Conservation (phyloP, 2,113 vertebrate species). For the Haemorhous mexicanus region DNA sequence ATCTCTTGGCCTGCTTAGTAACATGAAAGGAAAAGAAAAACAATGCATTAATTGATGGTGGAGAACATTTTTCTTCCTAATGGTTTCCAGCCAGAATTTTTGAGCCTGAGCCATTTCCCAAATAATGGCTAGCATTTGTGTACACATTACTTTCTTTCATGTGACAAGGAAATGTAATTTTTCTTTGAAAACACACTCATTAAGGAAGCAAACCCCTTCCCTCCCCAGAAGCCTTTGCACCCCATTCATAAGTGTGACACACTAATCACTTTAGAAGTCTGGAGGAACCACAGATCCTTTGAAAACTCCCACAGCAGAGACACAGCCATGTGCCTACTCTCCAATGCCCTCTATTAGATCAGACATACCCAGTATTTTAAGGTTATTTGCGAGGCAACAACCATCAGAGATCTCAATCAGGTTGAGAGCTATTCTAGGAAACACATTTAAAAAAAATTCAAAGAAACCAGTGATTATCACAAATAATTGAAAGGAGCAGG, state of each 20-base stretch:
- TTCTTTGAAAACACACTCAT: constrained; percentile 55
- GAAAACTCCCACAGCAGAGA: neutral
- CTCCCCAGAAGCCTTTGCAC: neutral
- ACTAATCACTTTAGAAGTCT: constrained; percentile 13
- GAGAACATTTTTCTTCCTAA: constrained; percentile 55
- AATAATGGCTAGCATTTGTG: constrained; percentile 58
- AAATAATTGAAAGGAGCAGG: constrained; percentile 6
- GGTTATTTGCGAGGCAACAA: neutral
- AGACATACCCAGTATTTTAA: neutral
- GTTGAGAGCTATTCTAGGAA: neutral
- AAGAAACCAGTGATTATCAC: neutral
- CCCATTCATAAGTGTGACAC: constrained; percentile 38
- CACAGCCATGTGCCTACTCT: neutral
- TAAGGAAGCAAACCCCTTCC: constrained; percentile 19
- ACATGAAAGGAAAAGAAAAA: constrained; percentile 65
- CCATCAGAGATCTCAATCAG: neutral
- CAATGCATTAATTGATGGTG: constrained; percentile 62
- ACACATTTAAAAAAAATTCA: neutral
- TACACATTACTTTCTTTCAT: constrained; percentile 56
- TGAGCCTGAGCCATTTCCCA: constrained; percentile 55
- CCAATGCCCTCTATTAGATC: neutral
- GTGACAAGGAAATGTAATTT: constrained; percentile 57
- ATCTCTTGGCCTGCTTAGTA: constrained; percentile 58
- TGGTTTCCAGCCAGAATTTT: constrained; percentile 64
- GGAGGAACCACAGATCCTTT: neutral